Evolutionary conservation across 2,888 invertebrate species (phyloP), one percentile per base, ranked within the genome.

Genomic region (Ichneumon xanthorius): DNA sequence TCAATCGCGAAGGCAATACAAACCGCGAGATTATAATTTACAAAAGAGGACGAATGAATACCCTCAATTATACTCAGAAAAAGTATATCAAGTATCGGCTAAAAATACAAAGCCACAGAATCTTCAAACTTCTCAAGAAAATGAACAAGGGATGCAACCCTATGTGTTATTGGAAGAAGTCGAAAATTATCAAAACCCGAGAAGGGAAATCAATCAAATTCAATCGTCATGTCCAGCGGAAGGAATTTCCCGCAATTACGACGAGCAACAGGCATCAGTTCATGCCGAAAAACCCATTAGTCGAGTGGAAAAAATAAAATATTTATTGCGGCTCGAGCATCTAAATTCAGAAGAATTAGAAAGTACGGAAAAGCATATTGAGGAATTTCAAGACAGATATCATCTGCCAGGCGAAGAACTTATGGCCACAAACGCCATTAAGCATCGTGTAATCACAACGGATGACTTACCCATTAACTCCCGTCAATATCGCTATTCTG

Each of bases 321-420:
- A 48, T 2, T n/a, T 80, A 9, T 9, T 73, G 4, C 58, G 72
- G 3, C 50, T 80, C 11, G 71, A 78, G 40, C 87, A 85, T 75
- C 1, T 75, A 19, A 58, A 75, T 9, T 0, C 22, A 14, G 75
- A 75, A 67, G 75, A 75, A 4, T 9, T n/a, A 63, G 55, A 48
- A 53, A 53, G 22, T 65, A n/a, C 63, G 16, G 4, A 40, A 14
- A 16, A 33, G 9, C 53, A 55, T 63, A 76, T 76, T 63, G 33
- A 19, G 2, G 30, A 58, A n/a, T 37, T 48, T 58, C 33, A 76
- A 26, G 61, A 63, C 22, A 26, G 37, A 37, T 80, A 67, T 48
- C 40, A 73, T 53, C 33, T 80, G 14, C 71, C 70, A 5, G 53
- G 61, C 0, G 58, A 80, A 5, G n/a, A 16, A 6, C 19, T 80